Evolutionary conservation across 53 echinoderm and acorn worm species (phyloP), one percentile per base, ranked within the genome.

Genomic region (Luidia sarsii): DNA sequence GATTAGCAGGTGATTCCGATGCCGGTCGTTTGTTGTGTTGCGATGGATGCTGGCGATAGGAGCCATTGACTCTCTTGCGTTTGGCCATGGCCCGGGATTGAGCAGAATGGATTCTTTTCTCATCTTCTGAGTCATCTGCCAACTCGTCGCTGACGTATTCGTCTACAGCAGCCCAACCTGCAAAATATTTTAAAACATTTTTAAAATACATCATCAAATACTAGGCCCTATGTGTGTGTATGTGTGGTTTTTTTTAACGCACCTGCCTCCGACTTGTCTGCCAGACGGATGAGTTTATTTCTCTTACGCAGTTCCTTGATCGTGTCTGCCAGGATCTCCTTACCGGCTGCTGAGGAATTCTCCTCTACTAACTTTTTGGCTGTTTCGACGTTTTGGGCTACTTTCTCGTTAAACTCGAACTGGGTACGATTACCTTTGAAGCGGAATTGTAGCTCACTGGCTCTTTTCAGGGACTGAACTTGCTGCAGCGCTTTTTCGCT

Each of bases 351-450:
- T 66, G n/a, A n/a, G n/a, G n/a, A n/a, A n/a, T 20, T 20, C 18
- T 51, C 51, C 18, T 51, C 16, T 3, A 51, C 6, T 51, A 51
- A 20, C 51, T 51, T 51, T 16, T 51, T 5, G 51, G 18, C 18
- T 3, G 3, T 9, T 51, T 51, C 51, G 3, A 51, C 3, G 51
- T 3, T 9, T 51, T 51, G 51, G 20, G 16, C 16, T 51, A 15
- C 20, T 51, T 51, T 51, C 51, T 64, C 64, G 35, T 77, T 60
- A 43, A 57, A 77, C 27, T 60, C 4, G 39, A n/a, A 56, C 41
- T 56, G 60, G 3, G 32, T 37, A n/a, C n/a, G n/a, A n/a, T n/a
- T n/a, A 29, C 59, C 77, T 57, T 57, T 77, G 34, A 57, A 77
- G 1, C 34, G 31, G 14, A 77, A 57, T 21, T 77, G 41, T 25